Evolutionary conservation across 2,888 invertebrate genomes (phyloP), one percentile per base, ranked within the genome.

Genomic region (Trachelus troglodyta): DNA sequence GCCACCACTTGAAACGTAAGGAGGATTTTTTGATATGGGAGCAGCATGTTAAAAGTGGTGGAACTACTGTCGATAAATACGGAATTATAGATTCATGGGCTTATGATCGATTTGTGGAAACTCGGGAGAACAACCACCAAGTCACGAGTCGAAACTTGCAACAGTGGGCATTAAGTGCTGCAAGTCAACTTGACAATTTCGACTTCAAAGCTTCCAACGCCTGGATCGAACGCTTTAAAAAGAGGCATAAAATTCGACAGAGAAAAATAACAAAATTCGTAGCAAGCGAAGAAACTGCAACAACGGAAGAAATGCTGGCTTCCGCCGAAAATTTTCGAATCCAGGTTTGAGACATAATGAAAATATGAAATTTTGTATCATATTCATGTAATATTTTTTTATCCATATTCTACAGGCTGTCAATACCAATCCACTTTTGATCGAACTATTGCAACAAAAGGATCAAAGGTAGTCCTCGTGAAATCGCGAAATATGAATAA

Each of bases 401-500:
- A 34, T 34, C 34, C 34, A 34, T 34, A 34, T 34, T 34, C 34
- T 34, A 34, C 74, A 33, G 76, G 69, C 4, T 81, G 79, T 33
- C 74, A 81, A 69, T 81, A 79, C 69, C 75, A 76, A 37, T 79
- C 68, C n/a, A 75, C 40, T 11, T 79, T 35, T 69, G 34, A 81
- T 34, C 40, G 80, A 75, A 73, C 76, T 77, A 69, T 75, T n/a
- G 30, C 79, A 33, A 12, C 11, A 15, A 33, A 79, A 77, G 69
- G 33, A 1, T 75, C 69, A 15, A 77, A 79, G 23, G 71, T 69
- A 12, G 76, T 81, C 1, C 40, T 79, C 11, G 81, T 79, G 31
- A 76, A 76, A 33, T 23, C 74, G 69, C 78, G 73, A n/a, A 69
- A 80, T 76, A 76, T 79, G 35, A 79, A 79, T 77, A 81, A 79